These are phyloP conservation scores for Plecturocebus donacophilus DNA, from an alignment of 2,113 vertebrate species.

Conservation along the genomic window DNA sequence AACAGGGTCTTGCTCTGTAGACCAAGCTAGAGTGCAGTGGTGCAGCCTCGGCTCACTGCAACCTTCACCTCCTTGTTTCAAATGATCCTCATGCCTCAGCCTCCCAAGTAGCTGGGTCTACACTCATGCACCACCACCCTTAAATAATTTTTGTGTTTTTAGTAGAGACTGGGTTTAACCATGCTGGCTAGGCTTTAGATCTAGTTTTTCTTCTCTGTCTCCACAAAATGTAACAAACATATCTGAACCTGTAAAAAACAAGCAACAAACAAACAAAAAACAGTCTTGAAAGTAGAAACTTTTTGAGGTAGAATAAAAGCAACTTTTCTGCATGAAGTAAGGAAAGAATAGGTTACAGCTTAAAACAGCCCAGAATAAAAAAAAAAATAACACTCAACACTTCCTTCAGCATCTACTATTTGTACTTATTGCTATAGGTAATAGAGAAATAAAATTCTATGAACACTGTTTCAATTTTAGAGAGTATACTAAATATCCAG, in stretches of 20 bases:
- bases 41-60: too few species aligned
- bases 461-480: neutral
- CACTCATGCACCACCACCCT: too few species aligned
- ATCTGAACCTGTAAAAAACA: neutral
- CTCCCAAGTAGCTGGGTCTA: too few species aligned
- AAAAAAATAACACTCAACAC: neutral
- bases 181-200: too few species aligned
- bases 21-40: too few species aligned
- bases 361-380: neutral
- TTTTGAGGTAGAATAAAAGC: neutral
- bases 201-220: neutral
- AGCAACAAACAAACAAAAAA: neutral
- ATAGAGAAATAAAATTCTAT: neutral
- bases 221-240: neutral
- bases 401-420: too few species aligned
- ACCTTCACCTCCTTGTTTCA: too few species aligned
- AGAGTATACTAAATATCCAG: neutral
- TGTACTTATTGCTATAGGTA: neutral
- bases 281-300: neutral
- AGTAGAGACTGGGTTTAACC: too few species aligned
- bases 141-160: too few species aligned
- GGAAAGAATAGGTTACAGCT: neutral
- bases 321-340: neutral
- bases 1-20: too few species aligned
- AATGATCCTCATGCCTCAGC: too few species aligned